These are phyloP conservation scores for Muraenolepis orangiensis DNA, from an alignment of 2,797 vertebrate genomes.

Conservation along the genomic window DNA sequence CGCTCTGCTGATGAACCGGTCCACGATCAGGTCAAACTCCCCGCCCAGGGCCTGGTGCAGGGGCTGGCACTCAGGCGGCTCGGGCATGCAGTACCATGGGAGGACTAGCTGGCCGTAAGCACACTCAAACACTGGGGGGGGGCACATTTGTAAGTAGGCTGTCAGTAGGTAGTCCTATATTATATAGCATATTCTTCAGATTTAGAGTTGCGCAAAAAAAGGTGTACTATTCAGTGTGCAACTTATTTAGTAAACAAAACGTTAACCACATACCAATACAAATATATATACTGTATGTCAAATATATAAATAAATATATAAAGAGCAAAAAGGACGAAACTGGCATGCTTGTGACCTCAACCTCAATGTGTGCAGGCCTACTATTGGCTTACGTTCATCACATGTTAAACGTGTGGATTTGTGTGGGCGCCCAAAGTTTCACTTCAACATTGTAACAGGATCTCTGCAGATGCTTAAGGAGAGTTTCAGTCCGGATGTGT, in stretches of 20 bases:
- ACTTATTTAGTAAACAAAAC: not conserved
- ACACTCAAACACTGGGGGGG: conserved; percentile 71
- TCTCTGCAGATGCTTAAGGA: not conserved
- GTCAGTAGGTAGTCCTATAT: too few species aligned
- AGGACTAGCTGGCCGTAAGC: conserved; percentile 70
- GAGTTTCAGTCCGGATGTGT: conserved; percentile 28
- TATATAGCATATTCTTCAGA: too few species aligned
- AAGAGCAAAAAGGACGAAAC: not conserved
- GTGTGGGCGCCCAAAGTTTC: not conserved
- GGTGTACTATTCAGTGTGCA: not conserved
- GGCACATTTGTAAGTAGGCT: not conserved
- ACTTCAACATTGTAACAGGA: conserved; percentile 39
- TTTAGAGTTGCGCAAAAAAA: not conserved
- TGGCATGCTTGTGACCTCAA: not conserved
- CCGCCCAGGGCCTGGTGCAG: conserved; percentile 65
- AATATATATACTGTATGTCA: too few species aligned
- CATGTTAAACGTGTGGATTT: not conserved
- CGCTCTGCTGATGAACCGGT: conserved; percentile 59
- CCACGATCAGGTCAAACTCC: conserved; percentile 65
- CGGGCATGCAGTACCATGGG: conserved; percentile 69
- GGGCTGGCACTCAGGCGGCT: conserved; percentile 61
- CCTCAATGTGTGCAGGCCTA: not conserved
- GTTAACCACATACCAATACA: not conserved
- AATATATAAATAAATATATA: too few species aligned
- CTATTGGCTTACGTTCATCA: not conserved